phyloP scores from a whole-genome alignment of 1,140 invertebrate genomes.

The Trichonephila clavata region DNA sequence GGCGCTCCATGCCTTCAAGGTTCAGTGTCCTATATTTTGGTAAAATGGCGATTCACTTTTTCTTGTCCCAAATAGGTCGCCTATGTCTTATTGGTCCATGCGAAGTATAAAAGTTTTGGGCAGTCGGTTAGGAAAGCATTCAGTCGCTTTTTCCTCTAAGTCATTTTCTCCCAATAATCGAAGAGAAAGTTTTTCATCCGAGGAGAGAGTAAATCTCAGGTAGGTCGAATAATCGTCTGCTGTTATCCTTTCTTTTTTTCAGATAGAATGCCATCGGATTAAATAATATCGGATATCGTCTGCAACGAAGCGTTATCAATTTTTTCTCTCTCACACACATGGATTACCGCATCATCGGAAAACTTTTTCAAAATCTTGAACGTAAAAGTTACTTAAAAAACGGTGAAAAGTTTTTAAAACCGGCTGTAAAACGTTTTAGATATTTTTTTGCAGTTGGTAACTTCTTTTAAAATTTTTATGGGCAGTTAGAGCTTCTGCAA shows the following conservation, averaged over 20 bases:
- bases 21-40: conserved; percentile 74
- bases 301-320: no score
- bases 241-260: background rate
- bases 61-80: conserved; percentile 72
- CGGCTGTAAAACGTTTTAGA: no score
- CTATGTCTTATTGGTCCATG: conserved; percentile 73
- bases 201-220: conserved; percentile 56
- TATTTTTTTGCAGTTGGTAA: no score
- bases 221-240: conserved; percentile 62
- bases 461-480: no score
- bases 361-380: background rate
- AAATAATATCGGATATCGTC: conserved; percentile 28
- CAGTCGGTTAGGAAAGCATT: conserved; percentile 50
- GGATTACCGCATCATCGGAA: conserved; percentile 36
- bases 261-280: conserved; percentile 45
- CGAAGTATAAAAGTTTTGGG: conserved; percentile 74
- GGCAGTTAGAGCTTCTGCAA: no score
- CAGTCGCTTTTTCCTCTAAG: conserved; percentile 63
- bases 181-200: conserved; percentile 68
- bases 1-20: conserved; percentile 74
- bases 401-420: no score
- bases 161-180: conserved; percentile 45
- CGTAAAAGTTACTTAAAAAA: background rate
- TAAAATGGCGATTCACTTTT: conserved; percentile 64
- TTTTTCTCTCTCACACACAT: background rate